Base-by-base conservation (phyloP, 2,888 invertebrate species). In the Nematopogon swammerdamellus region DNA sequence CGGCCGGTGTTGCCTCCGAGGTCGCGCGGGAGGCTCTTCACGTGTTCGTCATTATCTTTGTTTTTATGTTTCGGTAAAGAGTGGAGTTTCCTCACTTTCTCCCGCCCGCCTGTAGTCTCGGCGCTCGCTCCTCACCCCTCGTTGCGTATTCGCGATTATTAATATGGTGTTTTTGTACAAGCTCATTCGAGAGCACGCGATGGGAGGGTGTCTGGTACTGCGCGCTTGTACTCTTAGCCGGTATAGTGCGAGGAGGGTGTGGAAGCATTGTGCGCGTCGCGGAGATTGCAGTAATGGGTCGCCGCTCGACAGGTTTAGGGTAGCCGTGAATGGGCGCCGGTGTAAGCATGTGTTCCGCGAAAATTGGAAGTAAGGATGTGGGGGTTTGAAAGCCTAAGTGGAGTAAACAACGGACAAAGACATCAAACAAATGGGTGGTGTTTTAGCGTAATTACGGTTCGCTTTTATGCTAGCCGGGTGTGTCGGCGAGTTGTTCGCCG, bases 351-450 rank as follows among this genome's bases (percentile, higher is more conserved):
- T 36, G 36, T 36, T 36, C 14, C 11, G 36, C 8, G 8, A 36
- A 36, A 36, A 36, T 36, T 36, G 36, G n/a, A 36, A 36, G 36
- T 6, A 36, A 14, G 36, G 11, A 14, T 36, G 36, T 6, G 36
- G 36, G 36, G 36, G 36, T 36, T 36, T 36, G 36, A 36, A 36
- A 36, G 36, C 70, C 72, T 73, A 72, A 77, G 75, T 75, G 75
- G 71, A 74, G 69, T 73, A 75, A 76, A 76, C 77, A 76, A 70
- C 70, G 73, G 74, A 77, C 76, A 79, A 75, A 79, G 79, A 76
- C 79, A 76, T 79, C 79, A 77, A 77, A 79, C 76, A 77, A 77
- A 79, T 79, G 76, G 74, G 74, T 71, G 74, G 73, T 75, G 77
- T 77, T 79, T 79, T 77, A 75, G 79, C 77, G 76, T 77, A 77